A percentile compares a stretch with the other conserved stretches of the same genome.
These are phyloP conservation scores for Gymnocheta viridis DNA, from an alignment of 2,888 invertebrate species.

Conservation along the genomic window DNA sequence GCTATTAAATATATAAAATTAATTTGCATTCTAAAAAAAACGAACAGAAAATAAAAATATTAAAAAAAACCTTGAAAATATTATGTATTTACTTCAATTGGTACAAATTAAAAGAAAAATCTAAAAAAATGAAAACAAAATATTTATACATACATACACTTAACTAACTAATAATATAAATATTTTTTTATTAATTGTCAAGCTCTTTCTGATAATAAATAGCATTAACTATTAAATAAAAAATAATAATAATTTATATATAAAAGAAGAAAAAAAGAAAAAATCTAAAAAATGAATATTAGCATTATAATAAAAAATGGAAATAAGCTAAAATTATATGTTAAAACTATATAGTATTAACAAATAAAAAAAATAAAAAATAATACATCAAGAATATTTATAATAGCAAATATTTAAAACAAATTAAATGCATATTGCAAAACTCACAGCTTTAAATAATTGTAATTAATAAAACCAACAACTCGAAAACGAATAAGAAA, in stretches of 20 bases:
- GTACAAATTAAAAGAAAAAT: conserved; percentile 69
- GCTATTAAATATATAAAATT: conserved; percentile 32
- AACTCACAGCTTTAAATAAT: conserved; percentile 80
- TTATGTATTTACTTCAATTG: conserved; percentile 70
- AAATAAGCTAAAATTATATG: conserved; percentile 67
- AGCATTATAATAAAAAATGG: conserved; percentile 63
- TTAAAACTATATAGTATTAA: conserved; percentile 39
- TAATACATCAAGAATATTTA: conserved; percentile 46
- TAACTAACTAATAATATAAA: conserved; percentile 70
- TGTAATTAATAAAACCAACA: conserved; percentile 59
- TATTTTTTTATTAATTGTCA: conserved; percentile 71
- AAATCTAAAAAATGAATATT: conserved; percentile 30
- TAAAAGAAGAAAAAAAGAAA: conserved; percentile 27
- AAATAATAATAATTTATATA: conserved; percentile 30
- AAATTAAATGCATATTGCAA: conserved; percentile 72
- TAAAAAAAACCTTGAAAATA: conserved; percentile 29
- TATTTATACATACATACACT: conserved; percentile 71
- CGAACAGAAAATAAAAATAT: conserved; percentile 37
- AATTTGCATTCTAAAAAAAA: conserved; percentile 60
- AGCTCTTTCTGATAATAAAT: conserved; percentile 70
- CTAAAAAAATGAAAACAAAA: conserved; percentile 44
- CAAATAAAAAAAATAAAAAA: conserved; percentile 38
- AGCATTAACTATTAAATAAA: conserved; percentile 59
- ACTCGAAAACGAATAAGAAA: conserved; percentile 69
- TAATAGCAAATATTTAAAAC: conserved; percentile 42